Evolutionary conservation across 2,888 invertebrate genomes (phyloP).

Genomic region (Endotricha flammealis): DNA sequence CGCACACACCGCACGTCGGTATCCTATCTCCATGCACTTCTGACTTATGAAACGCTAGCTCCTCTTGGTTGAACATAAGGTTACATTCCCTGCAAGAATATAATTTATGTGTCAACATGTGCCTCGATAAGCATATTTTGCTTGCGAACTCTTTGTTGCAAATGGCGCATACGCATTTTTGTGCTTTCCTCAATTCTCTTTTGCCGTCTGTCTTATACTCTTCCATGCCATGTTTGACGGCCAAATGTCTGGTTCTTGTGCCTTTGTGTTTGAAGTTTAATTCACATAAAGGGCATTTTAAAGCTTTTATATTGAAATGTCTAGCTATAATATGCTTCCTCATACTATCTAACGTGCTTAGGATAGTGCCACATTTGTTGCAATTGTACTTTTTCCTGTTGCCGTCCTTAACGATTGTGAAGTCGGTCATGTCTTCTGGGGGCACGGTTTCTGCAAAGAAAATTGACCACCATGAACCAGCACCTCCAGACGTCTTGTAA

Average conservation of each 20-base stretch:
- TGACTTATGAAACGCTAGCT: neutral
- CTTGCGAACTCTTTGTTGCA: slow-evolving; percentile 5
- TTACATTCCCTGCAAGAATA: neutral
- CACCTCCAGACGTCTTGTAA: too few relatives aligned
- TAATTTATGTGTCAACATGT: neutral
- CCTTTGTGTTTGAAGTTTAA: slow-evolving; percentile 7
- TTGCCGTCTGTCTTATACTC: neutral
- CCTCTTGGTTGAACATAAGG: neutral
- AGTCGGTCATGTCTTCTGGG: slow-evolving; percentile 1
- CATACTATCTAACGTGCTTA: neutral
- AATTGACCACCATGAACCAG: too few relatives aligned
- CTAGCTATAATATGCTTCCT: neutral
- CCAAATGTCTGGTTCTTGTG: slow-evolving; percentile 1
- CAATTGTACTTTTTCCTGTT: slow-evolving; percentile 4
- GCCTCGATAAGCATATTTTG: neutral
- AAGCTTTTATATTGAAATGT: neutral
- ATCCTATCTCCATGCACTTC: neutral
- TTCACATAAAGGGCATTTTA: slow-evolving; percentile 9
- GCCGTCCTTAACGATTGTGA: neutral
- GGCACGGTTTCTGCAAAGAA: slow-evolving; percentile 5
- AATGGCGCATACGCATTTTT: slow-evolving; percentile 1
- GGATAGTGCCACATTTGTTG: slow-evolving; percentile 5
- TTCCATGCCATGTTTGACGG: slow-evolving; percentile 1
- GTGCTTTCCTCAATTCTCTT: neutral
- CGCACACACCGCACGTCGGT: slow-evolving; percentile 10